phyloP scores from a whole-genome alignment of 2,888 invertebrate genomes.

The Hypomecis punctinalis region DNA sequence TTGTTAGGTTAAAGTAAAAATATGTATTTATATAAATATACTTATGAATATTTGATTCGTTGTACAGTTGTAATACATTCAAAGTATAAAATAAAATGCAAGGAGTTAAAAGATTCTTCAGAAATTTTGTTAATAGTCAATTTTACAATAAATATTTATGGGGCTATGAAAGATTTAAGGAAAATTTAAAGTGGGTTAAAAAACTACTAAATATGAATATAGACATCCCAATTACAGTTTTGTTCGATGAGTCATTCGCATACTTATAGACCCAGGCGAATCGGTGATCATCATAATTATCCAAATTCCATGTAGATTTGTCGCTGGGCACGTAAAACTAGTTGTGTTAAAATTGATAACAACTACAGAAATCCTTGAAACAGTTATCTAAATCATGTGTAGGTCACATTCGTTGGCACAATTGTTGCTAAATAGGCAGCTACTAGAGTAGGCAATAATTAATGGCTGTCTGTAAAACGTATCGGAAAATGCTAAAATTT shows the following conservation, averaged over 20 bases:
- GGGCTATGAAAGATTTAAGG: neutral
- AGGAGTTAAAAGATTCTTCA: too few species aligned
- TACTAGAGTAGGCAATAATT: neutral
- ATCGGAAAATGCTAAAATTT: neutral
- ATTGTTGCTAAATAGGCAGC: slow-evolving; percentile 5
- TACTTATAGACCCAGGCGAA: slow-evolving; percentile 4
- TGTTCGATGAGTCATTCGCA: slow-evolving; percentile 8
- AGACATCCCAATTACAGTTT: neutral
- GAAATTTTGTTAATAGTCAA: neutral
- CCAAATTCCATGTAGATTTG: slow-evolving; percentile 9
- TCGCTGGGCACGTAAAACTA: slow-evolving; percentile 1
- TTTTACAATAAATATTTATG: neutral
- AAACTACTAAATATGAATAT: slow-evolving; percentile 1
- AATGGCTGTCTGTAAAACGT: neutral
- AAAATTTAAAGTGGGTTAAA: neutral
- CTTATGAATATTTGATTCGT: too few species aligned
- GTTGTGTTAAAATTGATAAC: slow-evolving; percentile 16
- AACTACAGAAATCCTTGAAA: slow-evolving; percentile 18
- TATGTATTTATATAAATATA: too few species aligned
- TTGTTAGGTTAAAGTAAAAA: too few species aligned
- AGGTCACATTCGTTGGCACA: slow-evolving; percentile 13
- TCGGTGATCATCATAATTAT: slow-evolving; percentile 10
- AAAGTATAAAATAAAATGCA: too few species aligned
- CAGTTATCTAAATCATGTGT: slow-evolving; percentile 16
- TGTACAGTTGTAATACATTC: too few species aligned